Evolutionary conservation across 2,113 vertebrate genomes (phyloP), one percentile per base, ranked within the genome.

Genomic region (Morone chrysops): DNA sequence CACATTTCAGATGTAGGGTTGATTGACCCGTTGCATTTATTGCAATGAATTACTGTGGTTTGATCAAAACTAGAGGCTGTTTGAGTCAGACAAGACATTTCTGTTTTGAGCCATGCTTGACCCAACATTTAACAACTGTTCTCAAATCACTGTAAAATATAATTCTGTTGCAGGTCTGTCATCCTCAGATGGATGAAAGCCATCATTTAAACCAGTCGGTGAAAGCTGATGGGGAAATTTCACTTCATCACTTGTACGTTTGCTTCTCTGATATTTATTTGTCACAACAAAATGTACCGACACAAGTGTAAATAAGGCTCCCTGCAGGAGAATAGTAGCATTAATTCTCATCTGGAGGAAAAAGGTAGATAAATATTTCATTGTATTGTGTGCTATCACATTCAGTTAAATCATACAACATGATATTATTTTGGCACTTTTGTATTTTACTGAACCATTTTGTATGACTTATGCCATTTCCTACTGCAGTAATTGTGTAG

Each of bases 321-420:
- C 10, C 25, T 48, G 60, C 48, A 56, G 48, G 17, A 73, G 20
- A 63, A 41, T 0, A 62, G 8, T 12, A 13, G 20, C 51, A 9
- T 47, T 71, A 11, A 12, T 65, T 48, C 18, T 22, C 41, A 20
- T 66, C 18, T 57, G 51, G 51, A 47, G 60, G 68, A n/a, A 43
- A 60, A 25, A 13, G 25, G 12, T 47, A 9, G 18, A 62, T 56
- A 3, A 47, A 73, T 72, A 59, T 57, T 65, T 38, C 2, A 63
- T 47, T 22, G 7, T 80, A 36, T 17, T 56, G 69, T 71, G 78
- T 43, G 17, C 31, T 3, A 10, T 62, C 56, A 53, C 12, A 63
- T 45, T 45, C 69, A 65, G 48, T 80, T 63, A 71, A 71, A 65
- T 56, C 50, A 40, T 16, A 70, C 56, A 53, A 36, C 36, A 36